Percentiles rank a stretch among this genome's conserved stretches.
These are phyloP conservation scores for Congeria kusceri DNA, from an alignment of 2,888 invertebrate species.

Conservation along the genomic window DNA sequence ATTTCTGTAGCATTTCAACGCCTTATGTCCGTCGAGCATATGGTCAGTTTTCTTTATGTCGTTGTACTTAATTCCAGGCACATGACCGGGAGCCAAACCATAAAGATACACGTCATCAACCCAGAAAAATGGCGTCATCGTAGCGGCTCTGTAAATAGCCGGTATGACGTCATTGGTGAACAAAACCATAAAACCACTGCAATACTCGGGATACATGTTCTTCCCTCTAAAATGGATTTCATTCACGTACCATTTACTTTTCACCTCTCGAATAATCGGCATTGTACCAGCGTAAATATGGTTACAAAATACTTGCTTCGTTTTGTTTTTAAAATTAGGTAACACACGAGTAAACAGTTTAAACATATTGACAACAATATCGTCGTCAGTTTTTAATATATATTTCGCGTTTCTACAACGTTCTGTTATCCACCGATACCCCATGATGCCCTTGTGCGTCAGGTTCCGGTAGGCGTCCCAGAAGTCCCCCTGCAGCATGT, in stretches of 20 bases:
- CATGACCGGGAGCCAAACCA: constrained; percentile 50
- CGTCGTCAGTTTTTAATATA: too few relatives aligned
- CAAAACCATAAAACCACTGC: too few relatives aligned
- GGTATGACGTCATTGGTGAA: too few relatives aligned
- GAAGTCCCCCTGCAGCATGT: constrained; percentile 75
- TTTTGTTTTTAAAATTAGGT: constrained; percentile 36
- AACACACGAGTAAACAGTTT: constrained; percentile 40
- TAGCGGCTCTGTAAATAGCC: too few relatives aligned
- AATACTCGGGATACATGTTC: too few relatives aligned
- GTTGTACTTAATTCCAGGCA: constrained; percentile 51
- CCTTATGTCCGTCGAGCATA: constrained; percentile 23
- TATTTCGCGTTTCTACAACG: too few relatives aligned
- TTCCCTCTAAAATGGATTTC: too few relatives aligned
- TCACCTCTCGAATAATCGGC: constrained; percentile 52
- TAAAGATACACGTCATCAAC: too few relatives aligned
- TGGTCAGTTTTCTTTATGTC: constrained; percentile 30
- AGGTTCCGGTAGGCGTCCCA: constrained; percentile 70
- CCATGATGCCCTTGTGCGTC: constrained; percentile 74
- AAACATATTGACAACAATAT: too few relatives aligned
- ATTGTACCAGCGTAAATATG: constrained; percentile 56
- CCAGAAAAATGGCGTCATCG: too few relatives aligned
- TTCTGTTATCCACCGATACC: constrained; percentile 74
- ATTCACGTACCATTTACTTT: constrained; percentile 58
- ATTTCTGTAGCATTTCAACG: too few relatives aligned
- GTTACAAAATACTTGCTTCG: constrained; percentile 56